Evolutionary conservation across 1,140 invertebrate genomes (phyloP).

Genomic region (Venustaconcha ellipsiformis): DNA sequence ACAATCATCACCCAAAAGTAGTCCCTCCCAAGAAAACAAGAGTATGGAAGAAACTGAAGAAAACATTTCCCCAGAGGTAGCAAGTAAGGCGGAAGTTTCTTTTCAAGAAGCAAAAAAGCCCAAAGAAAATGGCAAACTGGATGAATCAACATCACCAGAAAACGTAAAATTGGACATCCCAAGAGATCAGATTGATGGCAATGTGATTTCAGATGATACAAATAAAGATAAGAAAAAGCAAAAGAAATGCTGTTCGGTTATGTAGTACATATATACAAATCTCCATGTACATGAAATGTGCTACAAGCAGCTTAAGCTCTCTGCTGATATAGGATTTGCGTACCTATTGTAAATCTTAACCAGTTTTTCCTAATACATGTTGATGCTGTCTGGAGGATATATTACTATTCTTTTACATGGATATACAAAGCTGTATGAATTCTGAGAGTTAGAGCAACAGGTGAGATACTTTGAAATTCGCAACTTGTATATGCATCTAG

Average conservation of each 20-base stretch:
- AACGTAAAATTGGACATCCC: conserved; percentile 35
- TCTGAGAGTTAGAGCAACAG: not conserved
- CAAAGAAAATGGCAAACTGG: conserved; percentile 53
- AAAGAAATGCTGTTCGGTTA: conserved; percentile 54
- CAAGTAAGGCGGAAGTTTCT: not conserved
- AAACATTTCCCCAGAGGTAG: conserved; percentile 7
- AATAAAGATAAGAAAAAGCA: conserved; percentile 56
- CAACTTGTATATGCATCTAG: too few relatives aligned
- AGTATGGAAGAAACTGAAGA: not conserved
- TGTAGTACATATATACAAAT: conserved; percentile 36
- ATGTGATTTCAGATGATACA: conserved; percentile 10
- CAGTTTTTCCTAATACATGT: not conserved
- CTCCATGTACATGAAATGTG: not conserved
- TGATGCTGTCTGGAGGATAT: not conserved
- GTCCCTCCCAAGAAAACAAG: not conserved
- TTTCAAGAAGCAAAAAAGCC: conserved; percentile 12
- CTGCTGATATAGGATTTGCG: not conserved
- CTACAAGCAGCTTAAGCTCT: not conserved
- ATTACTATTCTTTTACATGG: not conserved
- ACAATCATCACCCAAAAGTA: not conserved
- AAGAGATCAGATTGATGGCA: conserved; percentile 17
- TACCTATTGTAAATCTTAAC: not conserved
- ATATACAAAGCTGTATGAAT: not conserved
- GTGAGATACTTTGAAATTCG: too few relatives aligned
- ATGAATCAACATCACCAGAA: conserved; percentile 37